Evolutionary conservation across 2,113 vertebrate genomes (phyloP).

Genomic region (Campylomormyrus numenius): DNA sequence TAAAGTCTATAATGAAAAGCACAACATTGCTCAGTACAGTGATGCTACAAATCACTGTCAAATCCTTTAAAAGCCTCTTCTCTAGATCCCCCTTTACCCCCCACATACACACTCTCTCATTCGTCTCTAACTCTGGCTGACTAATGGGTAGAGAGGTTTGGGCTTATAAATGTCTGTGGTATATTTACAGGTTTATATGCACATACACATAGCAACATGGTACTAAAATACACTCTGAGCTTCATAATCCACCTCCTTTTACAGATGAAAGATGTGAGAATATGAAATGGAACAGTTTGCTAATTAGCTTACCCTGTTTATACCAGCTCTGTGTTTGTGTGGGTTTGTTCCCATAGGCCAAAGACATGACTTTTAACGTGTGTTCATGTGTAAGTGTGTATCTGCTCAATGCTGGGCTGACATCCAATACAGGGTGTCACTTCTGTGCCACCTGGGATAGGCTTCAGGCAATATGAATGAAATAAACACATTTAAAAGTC

Average conservation of each 20-base stretch:
- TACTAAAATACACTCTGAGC: background rate
- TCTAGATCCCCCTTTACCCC: constrained; percentile 23
- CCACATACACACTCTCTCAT: constrained; percentile 1
- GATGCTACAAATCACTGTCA: constrained; percentile 64
- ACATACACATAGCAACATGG: background rate
- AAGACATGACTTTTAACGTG: background rate
- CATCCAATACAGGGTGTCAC: background rate
- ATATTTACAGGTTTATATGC: background rate
- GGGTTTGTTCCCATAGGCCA: background rate
- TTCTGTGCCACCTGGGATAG: background rate
- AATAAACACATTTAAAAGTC: background rate
- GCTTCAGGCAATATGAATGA: background rate
- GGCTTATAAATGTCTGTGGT: background rate
- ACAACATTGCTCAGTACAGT: constrained; percentile 51
- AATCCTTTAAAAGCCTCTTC: constrained; percentile 66
- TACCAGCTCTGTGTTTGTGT: background rate
- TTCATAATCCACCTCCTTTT: background rate
- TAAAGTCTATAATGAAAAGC: constrained; percentile 42
- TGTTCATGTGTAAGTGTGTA: background rate
- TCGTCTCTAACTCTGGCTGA: constrained; percentile 9
- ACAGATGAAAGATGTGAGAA: background rate
- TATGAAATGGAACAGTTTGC: background rate
- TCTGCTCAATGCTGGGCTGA: background rate
- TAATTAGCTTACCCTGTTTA: background rate
- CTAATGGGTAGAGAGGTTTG: constrained; percentile 6